Base-by-base conservation (phyloP, 30 jellyfish, hydroid and myxozoan species). In the Pseudorhiza aurosa region DNA sequence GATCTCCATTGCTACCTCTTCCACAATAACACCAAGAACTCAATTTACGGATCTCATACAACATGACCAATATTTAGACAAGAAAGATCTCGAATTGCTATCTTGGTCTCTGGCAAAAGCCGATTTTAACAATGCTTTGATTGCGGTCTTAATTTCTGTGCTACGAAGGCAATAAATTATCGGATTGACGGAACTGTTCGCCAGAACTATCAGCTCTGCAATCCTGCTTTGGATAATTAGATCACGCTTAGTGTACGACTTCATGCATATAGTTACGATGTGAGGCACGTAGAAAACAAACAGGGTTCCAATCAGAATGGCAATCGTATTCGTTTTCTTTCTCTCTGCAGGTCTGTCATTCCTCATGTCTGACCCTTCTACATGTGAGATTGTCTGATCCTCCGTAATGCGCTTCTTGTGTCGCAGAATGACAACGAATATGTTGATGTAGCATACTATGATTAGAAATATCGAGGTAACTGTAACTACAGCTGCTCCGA, bases 221-320 rank as follows among this genome's bases (percentile, higher is more conserved):
- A 67, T 26, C 63, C 80, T 19, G 30, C 89, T 77, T 14, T 42
- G 49, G 7, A 77, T 31, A 7, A 0, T 25, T 71, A 77, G 26
- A 29, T 29, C 53, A 0, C 57, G 47, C 17, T 67, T 67, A 4
- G 77, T 37, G 19, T 43, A 45, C 2, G 89, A 77, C 67, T 62
- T 77, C 27, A 39, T 43, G 65, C 82, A 42, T 29, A 77, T 77
- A 15, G 42, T 25, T 11, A 65, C 74, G 39, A 83, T 74, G 46
- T 88, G 97, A 17, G 91, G 94, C 4, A 65, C 43, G 44, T 73
- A 88, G 50, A 94, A 88, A 22, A 62, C 49, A 26, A 88, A 72
- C 49, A 88, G 68, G 1, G 67, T 65, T 1, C 46, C 69, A 17
- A 79, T 46, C 3, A 88, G 36, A 22, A 88, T 68, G 4, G 81